Base-by-base conservation (phyloP, 2,888 invertebrate species). In the Dichetophora obliterata region DNA sequence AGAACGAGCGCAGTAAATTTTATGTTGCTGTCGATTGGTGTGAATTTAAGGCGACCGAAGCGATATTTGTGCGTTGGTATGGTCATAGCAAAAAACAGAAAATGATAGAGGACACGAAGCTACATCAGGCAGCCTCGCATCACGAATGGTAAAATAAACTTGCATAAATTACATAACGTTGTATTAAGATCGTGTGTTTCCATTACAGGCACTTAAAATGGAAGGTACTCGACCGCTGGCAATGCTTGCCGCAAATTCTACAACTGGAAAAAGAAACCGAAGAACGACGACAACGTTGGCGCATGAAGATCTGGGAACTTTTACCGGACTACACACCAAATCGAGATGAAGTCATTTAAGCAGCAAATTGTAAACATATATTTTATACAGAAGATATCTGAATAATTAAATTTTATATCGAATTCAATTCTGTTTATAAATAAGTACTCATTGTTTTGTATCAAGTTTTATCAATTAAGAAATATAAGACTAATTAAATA, bases 21-120 rank as follows among this genome's bases (percentile, higher is more conserved):
- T 93, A 94, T 89, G 93, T 94, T 1, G 95, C 95, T 3, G 91
- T 92, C 75, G 95, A 95, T 86, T 93, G 93, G 87, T 92, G 92
- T 81, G 93, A 94, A 78, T 89, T 93, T 75, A 92, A 91, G 81
- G 83, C 92, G n/a, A 90, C 90, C 65, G 91, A 91, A 70, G 83
- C 89, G 59, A 89, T 89, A 68, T 91, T 93, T 70, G 88, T 88
- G 50, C 88, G 88, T 76, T 92, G 93, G 90, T 86, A 89, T 3
- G 86, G 88, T 63, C 90, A 90, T 24, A 87, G 90, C 0, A 85
- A 88, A 6, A 84, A 91, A 31, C 83, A 90, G 52, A 91, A 89
- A 82, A 86, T 90, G 66, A 90, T 91, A 78, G 89, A 90, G 75
- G 89, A 90, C 80, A 83, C 89, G 0, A 91, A 92, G 87, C 83